A percentile compares a stretch with the other conserved stretches of the same genome.
phyloP scores from a whole-genome alignment of 1,140 invertebrate species.

The Apis mellifera region DNA sequence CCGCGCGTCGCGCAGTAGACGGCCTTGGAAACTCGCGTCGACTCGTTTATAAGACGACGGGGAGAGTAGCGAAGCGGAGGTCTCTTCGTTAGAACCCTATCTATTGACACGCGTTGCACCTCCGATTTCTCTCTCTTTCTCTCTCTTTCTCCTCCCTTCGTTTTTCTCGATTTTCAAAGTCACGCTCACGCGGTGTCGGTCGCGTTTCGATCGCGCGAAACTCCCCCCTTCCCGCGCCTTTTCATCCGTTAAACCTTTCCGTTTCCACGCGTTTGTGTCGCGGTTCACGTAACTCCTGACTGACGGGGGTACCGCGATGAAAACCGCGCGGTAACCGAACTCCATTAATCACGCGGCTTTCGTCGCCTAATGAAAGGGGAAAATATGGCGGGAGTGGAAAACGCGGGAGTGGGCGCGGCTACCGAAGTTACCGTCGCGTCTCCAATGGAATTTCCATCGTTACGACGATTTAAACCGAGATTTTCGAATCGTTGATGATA shows the following conservation, averaged over 20 bases:
- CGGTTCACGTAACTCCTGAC: slow-evolving; percentile 58
- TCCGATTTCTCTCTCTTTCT: too few relatives aligned
- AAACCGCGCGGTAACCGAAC: slow-evolving; percentile 61
- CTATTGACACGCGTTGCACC: slow-evolving; percentile 3
- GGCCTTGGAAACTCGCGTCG: neutral
- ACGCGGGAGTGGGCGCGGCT: slow-evolving; percentile 33
- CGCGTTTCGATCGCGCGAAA: neutral
- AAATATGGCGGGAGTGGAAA: slow-evolving; percentile 58
- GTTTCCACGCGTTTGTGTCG: slow-evolving; percentile 53
- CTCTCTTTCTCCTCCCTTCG: too few relatives aligned
- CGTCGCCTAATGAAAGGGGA: slow-evolving; percentile 65
- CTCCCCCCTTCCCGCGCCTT: neutral
- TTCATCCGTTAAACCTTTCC: slow-evolving; percentile 35
- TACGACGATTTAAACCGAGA: neutral
- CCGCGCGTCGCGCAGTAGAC: neutral
- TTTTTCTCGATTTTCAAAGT: slow-evolving; percentile 7
- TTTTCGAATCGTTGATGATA: slow-evolving; percentile 25
- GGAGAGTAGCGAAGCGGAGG: neutral
- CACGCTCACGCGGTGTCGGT: too few relatives aligned
- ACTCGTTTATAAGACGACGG: slow-evolving; percentile 15
- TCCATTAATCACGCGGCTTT: slow-evolving; percentile 65
- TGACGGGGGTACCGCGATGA: slow-evolving; percentile 54
- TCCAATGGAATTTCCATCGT: too few relatives aligned
- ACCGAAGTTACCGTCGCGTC: slow-evolving; percentile 10
- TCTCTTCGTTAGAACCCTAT: slow-evolving; percentile 7